Evolutionary conservation across 1,140 invertebrate species (phyloP).

Genomic region (Dendrolimus punctatus): DNA sequence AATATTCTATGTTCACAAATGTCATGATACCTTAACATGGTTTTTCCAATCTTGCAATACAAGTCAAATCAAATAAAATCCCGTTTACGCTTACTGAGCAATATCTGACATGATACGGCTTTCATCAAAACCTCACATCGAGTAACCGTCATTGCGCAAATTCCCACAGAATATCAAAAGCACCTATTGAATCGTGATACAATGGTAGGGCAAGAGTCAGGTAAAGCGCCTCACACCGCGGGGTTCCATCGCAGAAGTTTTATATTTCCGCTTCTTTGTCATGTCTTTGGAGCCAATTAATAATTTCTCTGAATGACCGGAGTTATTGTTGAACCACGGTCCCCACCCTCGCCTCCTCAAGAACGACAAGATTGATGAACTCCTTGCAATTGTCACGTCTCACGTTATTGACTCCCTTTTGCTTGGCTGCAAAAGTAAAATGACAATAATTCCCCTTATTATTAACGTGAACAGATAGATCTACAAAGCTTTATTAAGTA

Average conservation of each 20-base stretch:
- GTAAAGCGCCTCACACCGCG: constrained; percentile 54
- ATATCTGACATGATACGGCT: constrained; percentile 19
- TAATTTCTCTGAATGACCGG: constrained; percentile 66
- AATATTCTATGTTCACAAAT: too few species aligned
- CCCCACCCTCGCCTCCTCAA: constrained; percentile 35
- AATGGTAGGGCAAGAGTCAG: constrained; percentile 68
- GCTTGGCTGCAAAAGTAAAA: constrained; percentile 8
- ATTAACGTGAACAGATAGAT: too few species aligned
- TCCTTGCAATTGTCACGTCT: constrained; percentile 56
- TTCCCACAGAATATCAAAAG: constrained; percentile 61
- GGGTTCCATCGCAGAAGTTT: constrained; percentile 61
- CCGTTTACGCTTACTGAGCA: constrained; percentile 12
- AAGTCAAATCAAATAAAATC: constrained; percentile 3
- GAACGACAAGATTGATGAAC: constrained; percentile 61
- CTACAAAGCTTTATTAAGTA: too few species aligned
- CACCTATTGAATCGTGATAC: constrained; percentile 53
- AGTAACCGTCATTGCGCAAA: constrained; percentile 57
- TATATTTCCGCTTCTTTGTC: constrained; percentile 71
- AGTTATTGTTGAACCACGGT: constrained; percentile 54
- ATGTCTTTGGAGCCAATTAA: constrained; percentile 55
- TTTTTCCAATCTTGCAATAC: too few species aligned
- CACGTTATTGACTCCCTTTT: constrained; percentile 53
- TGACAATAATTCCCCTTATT: too few species aligned
- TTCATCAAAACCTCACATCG: constrained; percentile 32
- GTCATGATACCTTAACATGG: too few species aligned